Conservation (phyloP, 2,113 vertebrate species). For the Diadophis punctatus region DNA sequence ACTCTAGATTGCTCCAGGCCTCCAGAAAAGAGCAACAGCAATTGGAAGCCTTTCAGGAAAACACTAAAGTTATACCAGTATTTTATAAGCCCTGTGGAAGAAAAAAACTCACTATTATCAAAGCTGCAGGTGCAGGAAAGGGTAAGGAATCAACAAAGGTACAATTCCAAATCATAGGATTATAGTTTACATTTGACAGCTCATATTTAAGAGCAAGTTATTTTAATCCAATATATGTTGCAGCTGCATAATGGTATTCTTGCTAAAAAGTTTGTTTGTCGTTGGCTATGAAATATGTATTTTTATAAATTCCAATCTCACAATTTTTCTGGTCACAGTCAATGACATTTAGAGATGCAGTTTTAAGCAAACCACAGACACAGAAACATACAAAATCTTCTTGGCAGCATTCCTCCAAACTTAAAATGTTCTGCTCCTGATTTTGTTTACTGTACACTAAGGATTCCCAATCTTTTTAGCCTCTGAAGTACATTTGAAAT, state of each 20-base stretch:
- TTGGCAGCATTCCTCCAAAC: not conserved
- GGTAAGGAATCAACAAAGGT: not conserved
- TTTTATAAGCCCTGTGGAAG: not conserved
- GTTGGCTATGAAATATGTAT: not conserved
- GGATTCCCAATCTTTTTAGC: not conserved
- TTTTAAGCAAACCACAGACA: not conserved
- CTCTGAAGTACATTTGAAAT: not conserved
- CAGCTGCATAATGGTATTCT: not conserved
- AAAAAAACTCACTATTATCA: not conserved
- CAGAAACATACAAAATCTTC: not conserved
- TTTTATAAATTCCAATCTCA: not conserved
- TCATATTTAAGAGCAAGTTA: not conserved
- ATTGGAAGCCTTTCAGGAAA: not conserved
- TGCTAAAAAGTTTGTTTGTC: not conserved
- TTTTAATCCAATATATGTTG: not conserved
- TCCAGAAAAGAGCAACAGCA: not conserved
- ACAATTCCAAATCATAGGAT: not conserved
- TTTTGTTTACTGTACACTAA: not conserved
- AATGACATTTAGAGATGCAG: not conserved
- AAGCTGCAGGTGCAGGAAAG: not conserved
- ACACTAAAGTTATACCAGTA: not conserved
- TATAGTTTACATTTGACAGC: not conserved
- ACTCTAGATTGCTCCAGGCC: not conserved
- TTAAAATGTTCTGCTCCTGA: not conserved
- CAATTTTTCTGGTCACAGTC: not conserved